phyloP scores from a whole-genome alignment of 2,888 invertebrate genomes.

The Tanaodytes sp. region DNA sequence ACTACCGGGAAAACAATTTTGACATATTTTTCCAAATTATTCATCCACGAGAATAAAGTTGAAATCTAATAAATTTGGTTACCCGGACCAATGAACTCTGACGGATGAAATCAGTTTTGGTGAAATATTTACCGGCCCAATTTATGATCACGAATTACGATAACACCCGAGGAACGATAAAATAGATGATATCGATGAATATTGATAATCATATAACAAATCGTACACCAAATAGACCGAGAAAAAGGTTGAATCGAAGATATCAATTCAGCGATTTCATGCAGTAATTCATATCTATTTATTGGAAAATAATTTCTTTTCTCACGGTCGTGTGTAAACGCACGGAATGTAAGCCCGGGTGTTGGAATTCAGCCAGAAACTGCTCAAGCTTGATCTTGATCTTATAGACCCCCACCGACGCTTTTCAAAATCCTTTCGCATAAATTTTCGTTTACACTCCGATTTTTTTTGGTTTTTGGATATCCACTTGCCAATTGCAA shows the following conservation, averaged over 20 bases:
- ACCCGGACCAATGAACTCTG: too few species aligned
- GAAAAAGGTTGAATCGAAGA: slow-evolving; percentile 22
- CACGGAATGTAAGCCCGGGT: slow-evolving; percentile 33
- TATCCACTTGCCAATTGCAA: slow-evolving; percentile 9
- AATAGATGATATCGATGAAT: slow-evolving; percentile 1
- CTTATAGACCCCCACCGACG: slow-evolving; percentile 10
- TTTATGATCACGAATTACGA: too few species aligned
- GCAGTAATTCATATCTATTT: slow-evolving; percentile 33
- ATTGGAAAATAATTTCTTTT: slow-evolving; percentile 40
- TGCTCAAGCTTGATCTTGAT: slow-evolving; percentile 41
- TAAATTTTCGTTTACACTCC: slow-evolving; percentile 8
- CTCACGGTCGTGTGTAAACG: slow-evolving; percentile 17
- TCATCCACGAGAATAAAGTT: too few species aligned
- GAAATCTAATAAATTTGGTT: too few species aligned
- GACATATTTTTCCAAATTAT: too few species aligned
- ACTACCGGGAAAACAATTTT: too few species aligned
- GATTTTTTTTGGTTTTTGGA: slow-evolving; percentile 3
- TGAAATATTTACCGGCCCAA: too few species aligned
- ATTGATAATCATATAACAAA: slow-evolving; percentile 7
- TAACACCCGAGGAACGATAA: not conserved
- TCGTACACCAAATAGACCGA: slow-evolving; percentile 19
- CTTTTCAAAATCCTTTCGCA: slow-evolving; percentile 11
- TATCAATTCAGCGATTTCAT: slow-evolving; percentile 24
- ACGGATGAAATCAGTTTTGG: too few species aligned
- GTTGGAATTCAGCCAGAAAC: slow-evolving; percentile 38